phyloP scores from a whole-genome alignment of 2,113 vertebrate genomes.

The Rhinolophus sinicus region DNA sequence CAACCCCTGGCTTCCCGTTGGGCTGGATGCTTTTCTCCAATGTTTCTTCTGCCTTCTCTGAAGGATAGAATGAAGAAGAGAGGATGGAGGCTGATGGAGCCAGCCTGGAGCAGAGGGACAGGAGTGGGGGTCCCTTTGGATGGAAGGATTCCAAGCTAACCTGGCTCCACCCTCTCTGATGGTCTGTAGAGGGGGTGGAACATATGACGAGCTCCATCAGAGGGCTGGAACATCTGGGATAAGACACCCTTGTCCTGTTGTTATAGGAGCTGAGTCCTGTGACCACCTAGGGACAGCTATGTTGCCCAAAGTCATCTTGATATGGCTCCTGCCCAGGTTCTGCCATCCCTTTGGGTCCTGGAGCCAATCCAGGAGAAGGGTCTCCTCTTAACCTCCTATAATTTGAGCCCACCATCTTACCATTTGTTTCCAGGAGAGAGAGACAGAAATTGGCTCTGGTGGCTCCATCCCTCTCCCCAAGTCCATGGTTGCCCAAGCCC shows the following conservation, averaged over 20 bases:
- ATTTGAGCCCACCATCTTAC: neutral
- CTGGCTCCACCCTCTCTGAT: neutral
- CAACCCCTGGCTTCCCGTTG: constrained; percentile 44
- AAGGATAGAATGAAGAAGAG: neutral
- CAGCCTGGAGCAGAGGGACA: neutral
- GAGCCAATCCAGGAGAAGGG: constrained; percentile 37
- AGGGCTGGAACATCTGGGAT: neutral
- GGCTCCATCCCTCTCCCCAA: neutral
- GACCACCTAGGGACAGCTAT: neutral
- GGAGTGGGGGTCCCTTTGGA: neutral
- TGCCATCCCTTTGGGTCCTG: constrained; percentile 24
- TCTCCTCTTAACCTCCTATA: neutral
- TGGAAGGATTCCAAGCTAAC: neutral
- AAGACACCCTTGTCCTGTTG: constrained; percentile 12
- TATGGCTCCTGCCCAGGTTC: constrained; percentile 31
- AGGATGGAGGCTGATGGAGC: neutral
- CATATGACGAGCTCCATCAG: neutral
- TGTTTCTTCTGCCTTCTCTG: constrained; percentile 61
- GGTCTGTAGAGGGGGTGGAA: neutral
- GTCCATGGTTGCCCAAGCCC: neutral
- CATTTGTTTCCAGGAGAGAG: neutral
- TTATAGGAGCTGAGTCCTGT: neutral
- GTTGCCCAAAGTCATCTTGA: constrained; percentile 8
- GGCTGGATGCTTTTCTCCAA: constrained; percentile 35
- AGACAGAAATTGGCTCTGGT: neutral